phyloP scores from a whole-genome alignment of 64 coral and sea anemone species.

The Stichodactyla mertensii region DNA sequence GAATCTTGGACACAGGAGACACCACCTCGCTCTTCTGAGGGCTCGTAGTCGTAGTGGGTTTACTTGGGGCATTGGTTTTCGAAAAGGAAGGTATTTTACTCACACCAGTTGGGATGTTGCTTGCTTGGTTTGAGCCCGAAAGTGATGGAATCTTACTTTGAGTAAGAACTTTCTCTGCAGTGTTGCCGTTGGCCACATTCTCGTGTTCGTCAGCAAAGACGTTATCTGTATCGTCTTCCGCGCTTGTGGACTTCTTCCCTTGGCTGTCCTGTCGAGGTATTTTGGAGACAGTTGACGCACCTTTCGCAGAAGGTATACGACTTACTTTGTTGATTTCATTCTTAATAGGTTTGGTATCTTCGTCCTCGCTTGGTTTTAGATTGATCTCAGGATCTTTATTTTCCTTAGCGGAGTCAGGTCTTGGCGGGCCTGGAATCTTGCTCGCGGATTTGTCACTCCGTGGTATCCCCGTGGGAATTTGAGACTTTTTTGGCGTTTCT shows the following conservation, averaged over 20 bases:
- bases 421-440: slow-evolving; percentile 27
- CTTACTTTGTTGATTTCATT: slow-evolving; percentile 9
- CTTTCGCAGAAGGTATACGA: slow-evolving; percentile 47
- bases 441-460: slow-evolving; percentile 21
- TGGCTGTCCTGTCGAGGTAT: slow-evolving; percentile 42
- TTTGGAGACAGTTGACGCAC: slow-evolving; percentile 15
- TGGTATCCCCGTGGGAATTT: slow-evolving; percentile 25
- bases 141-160: slow-evolving; percentile 3
- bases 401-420: slow-evolving; percentile 52
- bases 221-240: slow-evolving; percentile 16
- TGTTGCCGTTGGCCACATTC: not conserved
- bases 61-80: not conserved
- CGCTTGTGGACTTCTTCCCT: not conserved
- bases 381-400: slow-evolving; percentile 44
- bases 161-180: not conserved
- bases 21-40: not conserved
- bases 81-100: slow-evolving; percentile 17
- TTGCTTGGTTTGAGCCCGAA: not conserved
- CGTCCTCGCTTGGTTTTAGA: slow-evolving; percentile 17
- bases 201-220: slow-evolving; percentile 6
- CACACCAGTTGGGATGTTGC: not conserved
- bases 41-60: not conserved
- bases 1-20: not conserved
- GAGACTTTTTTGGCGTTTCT: slow-evolving; percentile 18
- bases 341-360: slow-evolving; percentile 12